Conservation (phyloP, 2,888 invertebrate genomes). For the Temnothorax unifasciatus region DNA sequence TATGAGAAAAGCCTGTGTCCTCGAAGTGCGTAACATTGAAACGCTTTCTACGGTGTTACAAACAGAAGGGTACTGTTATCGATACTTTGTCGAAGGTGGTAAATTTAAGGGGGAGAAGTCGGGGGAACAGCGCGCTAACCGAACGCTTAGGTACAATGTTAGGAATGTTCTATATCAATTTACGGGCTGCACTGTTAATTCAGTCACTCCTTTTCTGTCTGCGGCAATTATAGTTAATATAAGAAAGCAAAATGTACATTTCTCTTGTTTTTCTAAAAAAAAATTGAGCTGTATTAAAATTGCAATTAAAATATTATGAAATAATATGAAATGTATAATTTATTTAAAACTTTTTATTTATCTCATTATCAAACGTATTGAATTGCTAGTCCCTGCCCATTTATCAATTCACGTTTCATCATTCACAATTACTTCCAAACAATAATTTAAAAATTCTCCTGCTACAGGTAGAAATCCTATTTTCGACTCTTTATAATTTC, state of each 20-base stretch:
- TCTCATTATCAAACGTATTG: background rate
- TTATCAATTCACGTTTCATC: background rate
- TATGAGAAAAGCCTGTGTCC: slow-evolving; percentile 17
- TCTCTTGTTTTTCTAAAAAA: background rate
- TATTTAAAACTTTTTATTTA: background rate
- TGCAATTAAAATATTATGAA: slow-evolving; percentile 7
- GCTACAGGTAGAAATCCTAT: background rate
- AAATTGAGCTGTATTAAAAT: background rate
- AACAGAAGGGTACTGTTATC: slow-evolving; percentile 17
- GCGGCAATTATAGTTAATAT: background rate
- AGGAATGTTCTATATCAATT: background rate
- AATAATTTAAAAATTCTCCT: background rate
- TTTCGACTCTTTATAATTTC: background rate
- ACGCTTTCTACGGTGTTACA: background rate
- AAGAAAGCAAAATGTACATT: background rate
- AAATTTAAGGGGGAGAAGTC: background rate
- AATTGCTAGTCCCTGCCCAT: background rate
- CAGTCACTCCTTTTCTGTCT: background rate
- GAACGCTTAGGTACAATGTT: background rate
- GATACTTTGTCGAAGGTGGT: slow-evolving; percentile 16
- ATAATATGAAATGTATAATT: background rate
- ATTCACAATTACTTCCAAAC: background rate
- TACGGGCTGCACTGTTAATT: background rate
- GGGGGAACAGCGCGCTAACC: background rate
- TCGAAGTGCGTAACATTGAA: slow-evolving; percentile 20